phyloP scores from a whole-genome alignment of 2,113 vertebrate genomes.

The Entomyzon cyanotis region DNA sequence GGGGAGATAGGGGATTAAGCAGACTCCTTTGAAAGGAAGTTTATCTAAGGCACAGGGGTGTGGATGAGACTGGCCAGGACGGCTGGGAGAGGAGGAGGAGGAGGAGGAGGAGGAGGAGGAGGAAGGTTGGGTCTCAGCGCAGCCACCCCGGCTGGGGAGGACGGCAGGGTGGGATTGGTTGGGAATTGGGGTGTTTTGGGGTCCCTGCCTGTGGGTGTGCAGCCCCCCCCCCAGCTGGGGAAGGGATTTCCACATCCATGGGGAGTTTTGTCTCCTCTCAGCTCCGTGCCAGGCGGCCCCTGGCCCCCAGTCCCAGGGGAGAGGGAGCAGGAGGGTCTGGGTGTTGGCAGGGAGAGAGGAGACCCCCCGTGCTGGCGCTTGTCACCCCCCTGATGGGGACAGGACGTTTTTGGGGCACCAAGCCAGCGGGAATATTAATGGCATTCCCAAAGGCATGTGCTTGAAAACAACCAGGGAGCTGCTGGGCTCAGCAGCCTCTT shows the following conservation, averaged over 20 bases:
- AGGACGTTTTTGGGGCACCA: neutral
- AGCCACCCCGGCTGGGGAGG: neutral
- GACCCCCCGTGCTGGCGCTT: accelerated
- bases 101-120: neutral
- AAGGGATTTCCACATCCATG: neutral
- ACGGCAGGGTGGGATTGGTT: accelerated
- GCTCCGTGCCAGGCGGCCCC: accelerated
- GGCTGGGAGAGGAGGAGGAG: neutral
- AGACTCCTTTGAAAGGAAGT: slow-evolving; percentile 77
- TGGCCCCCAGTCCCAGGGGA: accelerated
- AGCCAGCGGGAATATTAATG: neutral
- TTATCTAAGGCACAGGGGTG: slow-evolving; percentile 72
- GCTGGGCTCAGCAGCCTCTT: neutral
- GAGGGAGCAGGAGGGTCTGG: neutral
- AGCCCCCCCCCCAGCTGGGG: neutral
- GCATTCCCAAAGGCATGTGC: accelerated
- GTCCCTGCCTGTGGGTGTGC: neutral
- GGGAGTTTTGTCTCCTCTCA: neutral
- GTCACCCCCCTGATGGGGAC: neutral
- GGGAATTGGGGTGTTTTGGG: neutral
- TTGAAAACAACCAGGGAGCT: neutral
- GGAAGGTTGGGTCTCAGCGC: neutral
- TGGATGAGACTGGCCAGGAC: slow-evolving; percentile 61
- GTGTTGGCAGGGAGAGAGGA: neutral
- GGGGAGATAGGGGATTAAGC: slow-evolving; percentile 70